Percentiles rank a stretch among this genome's conserved stretches.
phyloP scores from a whole-genome alignment of 2,797 vertebrate genomes.

The Austrolebias charrua region DNA sequence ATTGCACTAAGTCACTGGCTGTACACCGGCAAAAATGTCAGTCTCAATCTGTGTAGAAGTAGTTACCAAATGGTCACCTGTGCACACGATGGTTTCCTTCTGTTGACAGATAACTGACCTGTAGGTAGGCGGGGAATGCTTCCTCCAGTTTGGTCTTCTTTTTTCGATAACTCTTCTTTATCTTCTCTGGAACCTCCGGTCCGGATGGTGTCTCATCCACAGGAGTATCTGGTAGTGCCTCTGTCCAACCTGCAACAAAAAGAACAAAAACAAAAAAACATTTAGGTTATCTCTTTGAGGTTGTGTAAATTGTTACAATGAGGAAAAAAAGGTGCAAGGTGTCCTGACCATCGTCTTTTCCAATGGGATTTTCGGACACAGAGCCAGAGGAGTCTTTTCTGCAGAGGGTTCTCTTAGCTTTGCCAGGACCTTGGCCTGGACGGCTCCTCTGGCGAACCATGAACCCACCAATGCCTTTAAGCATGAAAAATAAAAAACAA shows the following conservation, averaged over 20 bases:
- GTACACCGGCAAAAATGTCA: too few relatives aligned
- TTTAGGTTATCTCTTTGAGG: background rate
- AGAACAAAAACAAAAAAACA: background rate
- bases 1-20: too few relatives aligned
- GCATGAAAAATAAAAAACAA: conserved; percentile 7
- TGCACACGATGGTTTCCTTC: background rate
- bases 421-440: conserved; percentile 90
- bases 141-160: conserved; percentile 99
- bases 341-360: conserved; percentile 89
- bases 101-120: conserved; percentile 76
- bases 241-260: conserved; percentile 84
- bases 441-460: conserved; percentile 99
- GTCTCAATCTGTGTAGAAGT: background rate
- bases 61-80: background rate
- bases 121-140: conserved; percentile 93
- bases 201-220: conserved; percentile 85
- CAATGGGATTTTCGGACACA: conserved; percentile 85
- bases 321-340: background rate
- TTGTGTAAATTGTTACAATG: background rate
- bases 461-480: conserved; percentile 94
- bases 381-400: conserved; percentile 96
- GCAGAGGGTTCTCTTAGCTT: conserved; percentile 87
- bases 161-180: conserved; percentile 96
- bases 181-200: conserved; percentile 91
- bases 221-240: conserved; percentile 84